Percentiles rank a stretch among this genome's conserved stretches.
Conservation (phyloP, 2,113 vertebrate genomes). For the Scomber scombrus region DNA sequence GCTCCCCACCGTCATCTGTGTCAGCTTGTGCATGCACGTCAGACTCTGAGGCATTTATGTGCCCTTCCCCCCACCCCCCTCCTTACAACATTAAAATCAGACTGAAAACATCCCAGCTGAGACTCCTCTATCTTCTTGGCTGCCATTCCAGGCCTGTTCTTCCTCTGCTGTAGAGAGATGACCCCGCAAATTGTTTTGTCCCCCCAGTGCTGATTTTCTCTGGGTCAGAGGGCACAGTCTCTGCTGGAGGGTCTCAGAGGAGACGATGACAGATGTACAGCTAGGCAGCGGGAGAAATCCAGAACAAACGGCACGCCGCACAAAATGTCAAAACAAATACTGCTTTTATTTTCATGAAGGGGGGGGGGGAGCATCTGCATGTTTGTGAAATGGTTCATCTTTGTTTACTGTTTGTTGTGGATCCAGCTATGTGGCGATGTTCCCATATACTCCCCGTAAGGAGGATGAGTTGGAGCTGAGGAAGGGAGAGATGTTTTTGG, state of each 20-base stretch:
- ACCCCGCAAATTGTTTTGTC: conserved; percentile 61
- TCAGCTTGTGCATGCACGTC: conserved; percentile 53
- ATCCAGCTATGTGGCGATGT: conserved; percentile 90
- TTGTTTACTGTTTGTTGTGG: conserved; percentile 9
- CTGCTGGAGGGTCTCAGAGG: conserved; percentile 43
- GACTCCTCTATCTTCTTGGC: conserved; percentile 24
- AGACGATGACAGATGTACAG: conserved; percentile 52
- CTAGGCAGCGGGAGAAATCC: conserved; percentile 15
- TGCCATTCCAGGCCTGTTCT: conserved; percentile 25
- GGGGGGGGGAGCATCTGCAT: neutral
- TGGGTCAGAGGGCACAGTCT: conserved; percentile 49
- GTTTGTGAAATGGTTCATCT: conserved; percentile 9
- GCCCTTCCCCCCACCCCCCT: conserved; percentile 12
- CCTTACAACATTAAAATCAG: conserved; percentile 32
- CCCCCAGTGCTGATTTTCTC: conserved; percentile 53
- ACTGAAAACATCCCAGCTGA: conserved; percentile 62
- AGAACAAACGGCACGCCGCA: conserved; percentile 34
- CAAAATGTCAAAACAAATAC: conserved; percentile 1
- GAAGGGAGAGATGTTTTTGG: conserved; percentile 98
- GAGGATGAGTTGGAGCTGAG: conserved; percentile 97
- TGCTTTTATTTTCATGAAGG: neutral
- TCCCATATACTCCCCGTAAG: conserved; percentile 95
- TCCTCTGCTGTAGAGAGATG: conserved; percentile 38
- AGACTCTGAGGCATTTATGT: conserved; percentile 41
- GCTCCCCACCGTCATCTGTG: conserved; percentile 35